Conservation (phyloP, 2,888 invertebrate genomes). For the Mesorhabditis spiculigera region DNA sequence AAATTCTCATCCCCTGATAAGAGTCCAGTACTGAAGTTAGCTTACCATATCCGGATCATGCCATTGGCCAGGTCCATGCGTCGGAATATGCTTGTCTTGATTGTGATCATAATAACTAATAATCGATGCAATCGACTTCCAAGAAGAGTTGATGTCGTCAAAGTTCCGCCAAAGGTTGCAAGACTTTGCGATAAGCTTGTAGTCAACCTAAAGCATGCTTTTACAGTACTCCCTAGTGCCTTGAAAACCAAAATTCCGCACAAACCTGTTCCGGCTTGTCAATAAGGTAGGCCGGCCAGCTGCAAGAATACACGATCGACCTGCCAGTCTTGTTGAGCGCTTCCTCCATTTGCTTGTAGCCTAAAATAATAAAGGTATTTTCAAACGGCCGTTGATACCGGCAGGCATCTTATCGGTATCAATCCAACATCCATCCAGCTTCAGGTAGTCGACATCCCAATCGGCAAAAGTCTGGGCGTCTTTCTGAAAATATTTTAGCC, state of each 20-base stretch:
- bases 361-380: constrained; percentile 60
- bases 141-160: constrained; percentile 60
- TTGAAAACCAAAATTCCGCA: no score
- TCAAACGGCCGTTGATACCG: constrained; percentile 42
- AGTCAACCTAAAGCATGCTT: constrained; percentile 50
- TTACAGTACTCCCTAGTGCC: background rate
- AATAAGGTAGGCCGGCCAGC: constrained; percentile 85
- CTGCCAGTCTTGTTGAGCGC: constrained; percentile 85
- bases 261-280: constrained; percentile 34
- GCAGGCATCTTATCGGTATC: constrained; percentile 67
- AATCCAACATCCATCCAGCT: constrained; percentile 93
- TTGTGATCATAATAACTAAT: constrained; percentile 61
- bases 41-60: constrained; percentile 65
- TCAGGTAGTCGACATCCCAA: constrained; percentile 92
- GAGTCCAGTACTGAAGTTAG: no score
- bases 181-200: constrained; percentile 57
- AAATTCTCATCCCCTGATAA: no score
- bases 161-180: constrained; percentile 64
- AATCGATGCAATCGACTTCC: constrained; percentile 60
- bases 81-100: constrained; percentile 59
- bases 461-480: constrained; percentile 89
- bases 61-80: constrained; percentile 62
- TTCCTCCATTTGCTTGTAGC: constrained; percentile 87
- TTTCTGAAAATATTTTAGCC: constrained; percentile 60
- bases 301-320: constrained; percentile 91